Evolutionary conservation across 2,888 invertebrate genomes (phyloP).

Genomic region (Chrysodeixis includens): DNA sequence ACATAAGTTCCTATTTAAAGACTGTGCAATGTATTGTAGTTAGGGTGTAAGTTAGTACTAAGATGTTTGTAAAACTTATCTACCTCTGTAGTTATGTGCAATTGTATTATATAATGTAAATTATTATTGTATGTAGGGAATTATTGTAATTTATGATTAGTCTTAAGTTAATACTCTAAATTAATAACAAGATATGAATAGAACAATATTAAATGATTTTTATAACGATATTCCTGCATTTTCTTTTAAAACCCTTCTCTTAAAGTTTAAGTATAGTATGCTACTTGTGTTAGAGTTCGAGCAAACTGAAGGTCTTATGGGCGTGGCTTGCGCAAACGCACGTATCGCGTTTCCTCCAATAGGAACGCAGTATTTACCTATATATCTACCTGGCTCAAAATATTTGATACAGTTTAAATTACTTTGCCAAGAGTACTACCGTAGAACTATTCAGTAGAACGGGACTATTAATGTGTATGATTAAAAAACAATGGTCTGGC

Average conservation of each 20-base stretch:
- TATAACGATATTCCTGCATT: not conserved
- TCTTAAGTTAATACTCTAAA: constrained; percentile 5
- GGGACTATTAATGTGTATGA: too few relatives aligned
- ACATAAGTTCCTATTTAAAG: constrained; percentile 29
- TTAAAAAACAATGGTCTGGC: too few relatives aligned
- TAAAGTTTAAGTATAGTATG: not conserved
- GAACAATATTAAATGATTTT: constrained; percentile 18
- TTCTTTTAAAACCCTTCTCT: not conserved
- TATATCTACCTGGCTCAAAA: not conserved
- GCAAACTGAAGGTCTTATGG: constrained; percentile 29
- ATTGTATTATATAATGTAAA: constrained; percentile 43
- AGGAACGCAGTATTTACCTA: constrained; percentile 9
- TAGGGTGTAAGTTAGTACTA: constrained; percentile 19
- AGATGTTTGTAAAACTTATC: constrained; percentile 45
- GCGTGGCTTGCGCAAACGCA: constrained; percentile 71
- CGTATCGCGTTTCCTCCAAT: constrained; percentile 46
- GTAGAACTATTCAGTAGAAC: too few relatives aligned
- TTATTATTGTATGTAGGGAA: constrained; percentile 10
- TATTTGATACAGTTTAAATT: not conserved
- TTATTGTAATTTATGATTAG: constrained; percentile 8
- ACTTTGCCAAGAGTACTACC: not conserved
- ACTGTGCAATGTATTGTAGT: constrained; percentile 45
- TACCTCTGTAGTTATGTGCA: constrained; percentile 54
- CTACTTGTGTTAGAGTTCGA: not conserved
- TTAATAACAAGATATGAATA: not conserved